A percentile compares a stretch with the other conserved stretches of the same genome.
phyloP scores from a whole-genome alignment of 1,140 invertebrate genomes.

The Drosophila kanapiae region DNA sequence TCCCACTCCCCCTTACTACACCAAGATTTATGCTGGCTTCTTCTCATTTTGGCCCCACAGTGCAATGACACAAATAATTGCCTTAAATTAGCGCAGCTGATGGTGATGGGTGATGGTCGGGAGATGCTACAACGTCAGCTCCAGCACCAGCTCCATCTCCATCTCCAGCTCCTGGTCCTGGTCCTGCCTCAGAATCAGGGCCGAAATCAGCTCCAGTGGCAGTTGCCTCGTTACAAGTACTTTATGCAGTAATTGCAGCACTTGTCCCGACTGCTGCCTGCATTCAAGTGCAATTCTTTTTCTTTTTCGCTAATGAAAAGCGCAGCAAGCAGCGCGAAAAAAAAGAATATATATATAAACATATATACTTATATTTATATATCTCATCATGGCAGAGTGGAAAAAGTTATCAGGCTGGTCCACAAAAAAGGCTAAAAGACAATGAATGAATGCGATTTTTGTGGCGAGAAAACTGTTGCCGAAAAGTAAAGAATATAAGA shows the following conservation, averaged over 20 bases:
- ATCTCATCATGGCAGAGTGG: conserved; percentile 28
- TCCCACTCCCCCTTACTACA: too few species aligned
- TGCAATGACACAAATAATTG: conserved; percentile 75
- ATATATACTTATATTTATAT: conserved; percentile 16
- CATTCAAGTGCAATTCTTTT: conserved; percentile 72
- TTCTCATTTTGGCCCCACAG: conserved; percentile 31
- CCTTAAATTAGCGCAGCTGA: conserved; percentile 75
- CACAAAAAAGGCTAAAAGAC: conserved; percentile 25
- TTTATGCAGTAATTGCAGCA: conserved; percentile 82
- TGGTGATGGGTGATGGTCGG: conserved; percentile 13
- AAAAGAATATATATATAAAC: conserved; percentile 19
- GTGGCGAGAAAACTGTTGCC: not conserved
- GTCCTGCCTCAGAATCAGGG: conserved; percentile 1
- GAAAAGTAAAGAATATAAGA: not conserved
- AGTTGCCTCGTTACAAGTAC: conserved; percentile 75
- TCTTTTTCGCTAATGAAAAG: conserved; percentile 72
- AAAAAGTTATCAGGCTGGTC: conserved; percentile 29
- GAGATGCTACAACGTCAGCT: not conserved
- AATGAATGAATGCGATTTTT: conserved; percentile 16
- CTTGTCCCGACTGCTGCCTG: conserved; percentile 64
- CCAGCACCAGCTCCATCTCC: not conserved
- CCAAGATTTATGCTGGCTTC: conserved; percentile 4
- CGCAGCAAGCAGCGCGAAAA: conserved; percentile 44
- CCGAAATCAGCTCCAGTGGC: conserved; percentile 42
- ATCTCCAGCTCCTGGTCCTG: not conserved